phyloP scores from a whole-genome alignment of 2,113 vertebrate genomes.

The Ptilorrhoa leucosticta region DNA sequence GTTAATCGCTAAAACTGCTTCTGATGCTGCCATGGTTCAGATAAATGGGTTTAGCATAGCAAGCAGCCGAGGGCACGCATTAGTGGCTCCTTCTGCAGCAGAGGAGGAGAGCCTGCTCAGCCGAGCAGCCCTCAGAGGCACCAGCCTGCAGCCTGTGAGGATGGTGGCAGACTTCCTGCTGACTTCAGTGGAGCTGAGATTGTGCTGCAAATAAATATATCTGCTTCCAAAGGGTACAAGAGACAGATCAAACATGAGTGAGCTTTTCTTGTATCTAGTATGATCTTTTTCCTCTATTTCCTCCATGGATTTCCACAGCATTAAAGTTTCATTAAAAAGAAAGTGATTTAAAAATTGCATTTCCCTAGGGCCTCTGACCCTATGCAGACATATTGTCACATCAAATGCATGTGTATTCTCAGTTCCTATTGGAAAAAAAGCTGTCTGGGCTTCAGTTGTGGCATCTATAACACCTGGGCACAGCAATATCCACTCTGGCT shows the following conservation, averaged over 20 bases:
- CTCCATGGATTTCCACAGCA: background rate
- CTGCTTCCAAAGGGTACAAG: background rate
- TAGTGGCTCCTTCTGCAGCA: background rate
- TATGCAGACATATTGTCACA: background rate
- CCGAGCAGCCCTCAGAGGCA: background rate
- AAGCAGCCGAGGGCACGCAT: background rate
- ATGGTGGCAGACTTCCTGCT: background rate
- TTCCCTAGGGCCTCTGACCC: background rate
- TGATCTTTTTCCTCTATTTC: background rate
- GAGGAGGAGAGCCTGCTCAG: background rate
- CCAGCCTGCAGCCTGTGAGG: background rate
- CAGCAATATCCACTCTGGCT: background rate
- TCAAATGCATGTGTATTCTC: background rate
- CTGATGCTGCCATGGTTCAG: conserved; percentile 15
- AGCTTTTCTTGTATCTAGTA: background rate
- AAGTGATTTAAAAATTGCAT: background rate
- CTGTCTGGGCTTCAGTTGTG: background rate
- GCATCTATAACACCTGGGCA: background rate
- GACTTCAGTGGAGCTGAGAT: background rate
- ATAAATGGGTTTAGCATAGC: conserved; percentile 22
- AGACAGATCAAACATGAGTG: background rate
- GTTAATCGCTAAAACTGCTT: conserved; percentile 13
- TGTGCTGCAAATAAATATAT: conserved; percentile 21
- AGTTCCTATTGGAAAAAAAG: background rate
- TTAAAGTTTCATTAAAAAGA: background rate